These are phyloP conservation scores for Gorsachius goisagi DNA, from an alignment of 2,113 vertebrate species.

Conservation along the genomic window DNA sequence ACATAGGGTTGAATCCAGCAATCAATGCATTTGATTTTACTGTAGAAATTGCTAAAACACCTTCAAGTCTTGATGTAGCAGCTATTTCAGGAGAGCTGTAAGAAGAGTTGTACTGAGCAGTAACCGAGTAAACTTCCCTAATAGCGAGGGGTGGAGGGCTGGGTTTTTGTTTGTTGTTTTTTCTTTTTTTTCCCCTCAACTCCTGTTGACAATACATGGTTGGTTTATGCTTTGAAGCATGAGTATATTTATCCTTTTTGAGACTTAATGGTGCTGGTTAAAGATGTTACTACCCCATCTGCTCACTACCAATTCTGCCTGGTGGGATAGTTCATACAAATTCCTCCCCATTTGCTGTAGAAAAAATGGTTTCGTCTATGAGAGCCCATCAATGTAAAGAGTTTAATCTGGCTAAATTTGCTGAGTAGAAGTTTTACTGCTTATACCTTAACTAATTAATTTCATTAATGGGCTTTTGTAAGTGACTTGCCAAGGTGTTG, in stretches of 20 bases:
- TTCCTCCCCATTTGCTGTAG: not conserved
- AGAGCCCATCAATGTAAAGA: not conserved
- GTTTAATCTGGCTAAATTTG: constrained; percentile 1
- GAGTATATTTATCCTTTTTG: constrained; percentile 7
- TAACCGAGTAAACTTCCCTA: not conserved
- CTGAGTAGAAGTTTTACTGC: not conserved
- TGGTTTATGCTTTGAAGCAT: constrained; percentile 16
- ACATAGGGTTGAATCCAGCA: not conserved
- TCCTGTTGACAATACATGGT: not conserved
- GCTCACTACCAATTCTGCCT: not conserved
- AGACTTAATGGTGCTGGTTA: not conserved
- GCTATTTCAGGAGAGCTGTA: not conserved
- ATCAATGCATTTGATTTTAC: not conserved
- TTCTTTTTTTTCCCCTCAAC: too few relatives aligned
- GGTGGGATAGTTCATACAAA: not conserved
- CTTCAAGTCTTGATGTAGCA: not conserved
- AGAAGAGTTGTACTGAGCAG: not conserved
- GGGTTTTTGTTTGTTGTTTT: not conserved
- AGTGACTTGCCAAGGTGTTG: not conserved
- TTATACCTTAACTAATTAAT: constrained; percentile 28
- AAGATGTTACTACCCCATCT: not conserved
- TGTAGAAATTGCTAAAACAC: not conserved
- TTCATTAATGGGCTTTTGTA: not conserved
- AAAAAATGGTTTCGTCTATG: not conserved
- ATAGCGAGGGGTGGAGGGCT: fast-evolving